phyloP scores from a whole-genome alignment of 2,888 invertebrate genomes.

The Eupithecia inturbata region DNA sequence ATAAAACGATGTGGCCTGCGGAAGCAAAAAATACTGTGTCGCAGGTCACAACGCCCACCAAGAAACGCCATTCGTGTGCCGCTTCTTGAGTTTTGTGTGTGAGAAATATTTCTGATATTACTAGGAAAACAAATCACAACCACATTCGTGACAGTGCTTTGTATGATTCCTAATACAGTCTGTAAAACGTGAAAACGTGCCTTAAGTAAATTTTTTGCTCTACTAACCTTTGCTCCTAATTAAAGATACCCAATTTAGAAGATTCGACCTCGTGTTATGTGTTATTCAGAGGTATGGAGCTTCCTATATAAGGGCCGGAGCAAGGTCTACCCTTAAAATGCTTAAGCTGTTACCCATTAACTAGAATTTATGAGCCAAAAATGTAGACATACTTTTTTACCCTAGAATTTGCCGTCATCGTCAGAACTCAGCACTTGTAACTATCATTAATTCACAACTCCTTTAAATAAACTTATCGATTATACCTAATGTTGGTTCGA shows the following conservation, averaged over 20 bases:
- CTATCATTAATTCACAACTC: background rate
- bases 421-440: background rate
- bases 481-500: background rate
- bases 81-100: too few relatives aligned
- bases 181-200: background rate
- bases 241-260: slow-evolving; percentile 4
- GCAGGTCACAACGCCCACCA: too few relatives aligned
- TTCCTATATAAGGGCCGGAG: background rate
- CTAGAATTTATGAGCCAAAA: background rate
- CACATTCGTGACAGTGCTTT: too few relatives aligned
- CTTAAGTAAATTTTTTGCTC: background rate
- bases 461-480: background rate
- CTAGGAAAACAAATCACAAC: too few relatives aligned
- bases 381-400: background rate
- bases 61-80: too few relatives aligned
- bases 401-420: background rate
- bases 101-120: too few relatives aligned
- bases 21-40: too few relatives aligned
- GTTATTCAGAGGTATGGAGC: background rate
- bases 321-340: slow-evolving; percentile 1
- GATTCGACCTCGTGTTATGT: background rate
- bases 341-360: background rate
- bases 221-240: slow-evolving; percentile 3
- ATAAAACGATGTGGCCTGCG: too few relatives aligned
- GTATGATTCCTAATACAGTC: too few relatives aligned